A percentile compares a stretch with the other conserved stretches of the same genome.
phyloP scores from a whole-genome alignment of 2,888 invertebrate species.

The Hirtodrosophila histrioides region DNA sequence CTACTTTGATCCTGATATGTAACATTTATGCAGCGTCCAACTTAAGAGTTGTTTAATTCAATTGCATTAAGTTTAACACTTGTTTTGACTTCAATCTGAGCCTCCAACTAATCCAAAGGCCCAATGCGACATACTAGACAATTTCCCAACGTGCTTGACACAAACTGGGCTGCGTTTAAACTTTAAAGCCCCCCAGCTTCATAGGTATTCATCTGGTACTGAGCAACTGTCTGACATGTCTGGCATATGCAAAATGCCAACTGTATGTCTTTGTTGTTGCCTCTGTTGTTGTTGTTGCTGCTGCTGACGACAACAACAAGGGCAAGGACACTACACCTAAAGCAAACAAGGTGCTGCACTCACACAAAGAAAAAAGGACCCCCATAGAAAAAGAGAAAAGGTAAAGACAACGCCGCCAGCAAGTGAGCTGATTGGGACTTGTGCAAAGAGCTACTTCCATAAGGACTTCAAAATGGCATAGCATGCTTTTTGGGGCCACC shows the following conservation, averaged over 20 bases:
- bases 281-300: constrained; percentile 22
- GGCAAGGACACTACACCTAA: constrained; percentile 64
- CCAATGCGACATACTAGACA: constrained; percentile 1
- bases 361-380: constrained; percentile 19
- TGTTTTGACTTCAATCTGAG: too few relatives aligned
- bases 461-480: constrained; percentile 52
- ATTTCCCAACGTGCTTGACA: not conserved
- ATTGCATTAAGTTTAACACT: too few relatives aligned
- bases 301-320: constrained; percentile 49
- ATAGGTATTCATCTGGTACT: constrained; percentile 39
- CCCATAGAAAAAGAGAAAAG: constrained; percentile 13
- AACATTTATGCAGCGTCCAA: too few relatives aligned
- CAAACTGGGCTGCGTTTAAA: not conserved
- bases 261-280: constrained; percentile 35
- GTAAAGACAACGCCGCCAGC: constrained; percentile 46
- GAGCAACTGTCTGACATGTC: constrained; percentile 47
- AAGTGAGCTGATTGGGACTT: constrained; percentile 50
- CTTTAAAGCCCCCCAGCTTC: constrained; percentile 7
- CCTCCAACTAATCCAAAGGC: too few relatives aligned
- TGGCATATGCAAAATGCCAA: constrained; percentile 68
- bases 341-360: constrained; percentile 59
- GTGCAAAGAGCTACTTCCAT: constrained; percentile 51
- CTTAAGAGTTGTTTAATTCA: too few relatives aligned
- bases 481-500: constrained; percentile 36
- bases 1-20: not conserved